phyloP scores from a whole-genome alignment of 2,797 vertebrate species.

The Gobio occitaniae region DNA sequence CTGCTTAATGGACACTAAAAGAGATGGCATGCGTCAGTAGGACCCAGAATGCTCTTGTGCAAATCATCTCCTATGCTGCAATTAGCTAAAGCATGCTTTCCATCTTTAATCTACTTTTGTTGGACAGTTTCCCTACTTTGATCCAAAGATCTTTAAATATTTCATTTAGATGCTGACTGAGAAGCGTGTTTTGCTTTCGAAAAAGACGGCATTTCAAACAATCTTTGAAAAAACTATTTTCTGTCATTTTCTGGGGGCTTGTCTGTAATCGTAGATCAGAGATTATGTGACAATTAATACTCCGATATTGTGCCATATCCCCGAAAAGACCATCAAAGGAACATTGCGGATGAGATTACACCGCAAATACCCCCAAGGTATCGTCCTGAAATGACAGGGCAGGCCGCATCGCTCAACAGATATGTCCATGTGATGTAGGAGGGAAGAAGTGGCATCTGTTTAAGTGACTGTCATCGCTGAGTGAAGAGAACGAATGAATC shows the following conservation, averaged over 20 bases:
- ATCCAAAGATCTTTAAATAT: slow-evolving; percentile 17
- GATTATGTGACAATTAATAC: not conserved
- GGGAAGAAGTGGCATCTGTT: slow-evolving; percentile 70
- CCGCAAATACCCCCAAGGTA: slow-evolving; percentile 54
- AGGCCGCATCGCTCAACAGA: slow-evolving; percentile 56
- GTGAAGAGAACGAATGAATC: slow-evolving; percentile 68
- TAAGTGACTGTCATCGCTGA: slow-evolving; percentile 76
- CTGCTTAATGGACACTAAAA: slow-evolving; percentile 62
- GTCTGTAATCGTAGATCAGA: slow-evolving; percentile 21
- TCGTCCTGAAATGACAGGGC: slow-evolving; percentile 61
- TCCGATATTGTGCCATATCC: not conserved
- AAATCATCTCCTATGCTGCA: slow-evolving; percentile 46
- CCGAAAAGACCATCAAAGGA: slow-evolving; percentile 25
- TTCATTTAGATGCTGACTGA: not conserved
- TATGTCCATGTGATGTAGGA: slow-evolving; percentile 60
- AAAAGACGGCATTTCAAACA: not conserved
- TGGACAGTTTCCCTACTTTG: slow-evolving; percentile 20
- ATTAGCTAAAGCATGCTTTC: slow-evolving; percentile 49
- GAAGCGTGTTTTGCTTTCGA: not conserved
- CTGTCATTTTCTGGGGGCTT: not conserved
- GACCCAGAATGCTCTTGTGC: slow-evolving; percentile 50
- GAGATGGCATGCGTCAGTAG: slow-evolving; percentile 53
- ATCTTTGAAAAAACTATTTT: not conserved
- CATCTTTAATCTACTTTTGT: slow-evolving; percentile 19
- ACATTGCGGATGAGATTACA: not conserved